phyloP scores from a whole-genome alignment of 2,888 invertebrate genomes.

The Gymnosoma rotundatum region DNA sequence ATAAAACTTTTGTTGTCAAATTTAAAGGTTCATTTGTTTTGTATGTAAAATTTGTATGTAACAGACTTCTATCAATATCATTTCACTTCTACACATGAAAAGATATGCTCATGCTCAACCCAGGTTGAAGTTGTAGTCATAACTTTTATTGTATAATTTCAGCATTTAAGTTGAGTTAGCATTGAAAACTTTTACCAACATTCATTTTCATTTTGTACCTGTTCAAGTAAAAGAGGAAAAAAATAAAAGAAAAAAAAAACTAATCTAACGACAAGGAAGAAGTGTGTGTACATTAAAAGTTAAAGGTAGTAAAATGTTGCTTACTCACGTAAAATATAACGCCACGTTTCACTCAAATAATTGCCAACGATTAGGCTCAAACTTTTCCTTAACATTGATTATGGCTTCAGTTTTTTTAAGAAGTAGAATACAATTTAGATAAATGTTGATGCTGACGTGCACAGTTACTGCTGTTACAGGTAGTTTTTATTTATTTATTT shows the following conservation, averaged over 20 bases:
- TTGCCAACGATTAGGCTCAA: conserved; percentile 80
- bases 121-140: conserved; percentile 18
- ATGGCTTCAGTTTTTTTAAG: conserved; percentile 74
- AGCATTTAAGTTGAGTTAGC: conserved; percentile 63
- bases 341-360: conserved; percentile 81
- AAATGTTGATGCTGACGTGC: not conserved
- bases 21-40: conserved; percentile 49
- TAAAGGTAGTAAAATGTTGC: conserved; percentile 57
- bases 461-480: not conserved
- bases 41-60: conserved; percentile 18
- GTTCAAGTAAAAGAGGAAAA: conserved; percentile 21
- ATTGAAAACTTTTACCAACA: conserved; percentile 58
- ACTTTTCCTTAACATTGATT: conserved; percentile 79
- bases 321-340: conserved; percentile 79
- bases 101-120: not conserved
- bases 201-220: conserved; percentile 48
- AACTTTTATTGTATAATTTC: conserved; percentile 60
- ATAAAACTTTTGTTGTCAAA: conserved; percentile 14
- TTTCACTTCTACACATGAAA: conserved; percentile 7
- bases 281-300: not conserved
- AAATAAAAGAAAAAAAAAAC: not conserved
- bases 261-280: not conserved
- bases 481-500: not conserved
- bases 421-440: too few relatives aligned
- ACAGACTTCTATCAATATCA: conserved; percentile 3